Evolutionary conservation across 2,113 vertebrate species (phyloP).

Genomic region (Rhinolophus sinicus): DNA sequence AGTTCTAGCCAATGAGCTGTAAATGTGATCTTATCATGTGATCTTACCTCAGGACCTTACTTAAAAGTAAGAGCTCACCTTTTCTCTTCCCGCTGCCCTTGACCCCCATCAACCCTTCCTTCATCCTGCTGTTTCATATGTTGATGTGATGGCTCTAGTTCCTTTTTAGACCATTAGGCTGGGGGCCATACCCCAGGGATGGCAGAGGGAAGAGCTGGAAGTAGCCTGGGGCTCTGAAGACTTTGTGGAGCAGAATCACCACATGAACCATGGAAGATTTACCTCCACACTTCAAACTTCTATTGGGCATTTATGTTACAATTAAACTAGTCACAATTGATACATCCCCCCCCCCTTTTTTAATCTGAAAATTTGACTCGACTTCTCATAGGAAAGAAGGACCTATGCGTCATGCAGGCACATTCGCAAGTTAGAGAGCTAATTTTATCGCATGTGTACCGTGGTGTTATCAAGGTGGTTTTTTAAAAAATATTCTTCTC

Average conservation of each 20-base stretch:
- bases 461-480: background rate
- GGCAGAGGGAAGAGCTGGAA: background rate
- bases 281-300: background rate
- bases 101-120: background rate
- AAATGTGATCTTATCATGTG: background rate
- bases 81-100: background rate
- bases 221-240: background rate
- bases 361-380: background rate
- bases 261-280: background rate
- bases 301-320: background rate
- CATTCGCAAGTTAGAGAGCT: background rate
- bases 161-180: background rate
- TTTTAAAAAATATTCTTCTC: background rate
- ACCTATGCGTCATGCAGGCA: background rate
- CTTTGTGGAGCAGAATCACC: background rate
- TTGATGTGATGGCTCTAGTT: background rate
- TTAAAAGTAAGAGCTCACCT: background rate
- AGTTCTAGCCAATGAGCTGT: background rate
- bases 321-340: background rate
- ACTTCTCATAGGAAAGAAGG: conserved; percentile 11
- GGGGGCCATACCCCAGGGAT: background rate
- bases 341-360: background rate
- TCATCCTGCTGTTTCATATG: background rate
- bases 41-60: background rate
- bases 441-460: background rate